Evolutionary conservation across 2,113 vertebrate genomes (phyloP), one percentile per base, ranked within the genome.

Genomic region (Sylvilagus bachmani): DNA sequence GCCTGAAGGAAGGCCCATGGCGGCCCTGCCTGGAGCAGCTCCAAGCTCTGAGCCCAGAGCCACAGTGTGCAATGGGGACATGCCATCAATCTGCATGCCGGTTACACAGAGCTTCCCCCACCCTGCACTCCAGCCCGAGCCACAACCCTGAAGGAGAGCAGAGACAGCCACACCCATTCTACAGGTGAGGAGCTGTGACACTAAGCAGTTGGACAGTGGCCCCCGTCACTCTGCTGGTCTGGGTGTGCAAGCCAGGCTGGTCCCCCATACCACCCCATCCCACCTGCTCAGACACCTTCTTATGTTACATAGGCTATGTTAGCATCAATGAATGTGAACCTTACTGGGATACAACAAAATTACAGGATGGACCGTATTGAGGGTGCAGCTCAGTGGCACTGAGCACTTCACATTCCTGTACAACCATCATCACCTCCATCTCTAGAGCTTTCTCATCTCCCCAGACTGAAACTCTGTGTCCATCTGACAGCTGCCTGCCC

Each of bases 1-100:
- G 12, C 58, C 79, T 31, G 24, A 36, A 53, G 49, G 27, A 79
- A n/a, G 19, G 51, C n/a, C 71, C 1, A 0, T 1, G 0, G 11
- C 1, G 74, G 66, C 25, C 67, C 17, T 49, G 8, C 53, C 71
- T 77, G 33, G 55, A 55, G 49, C 3, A 25, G 16, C 51, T 62
- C 27, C 12, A 24, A 83, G 87, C 62, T 49, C 71, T 49, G 70
- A 22, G 4, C 53, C 38, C 10, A 11, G 25, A 67, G 14, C 27
- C 31, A 69, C 49, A 53, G 66, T 4, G 4, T 9, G 49, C 5
- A 51, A 21, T 5, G 3, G 13, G 22, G 58, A 33, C 24, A 12
- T 4, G 10, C 4, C 29, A 4, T 10, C 1, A 12, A 61, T 38
- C 71, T 29, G 1, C 6, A 8, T 7, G 31, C 16, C 27, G 33